phyloP scores from a whole-genome alignment of 1,140 invertebrate genomes.

The Sitophilus oryzae region DNA sequence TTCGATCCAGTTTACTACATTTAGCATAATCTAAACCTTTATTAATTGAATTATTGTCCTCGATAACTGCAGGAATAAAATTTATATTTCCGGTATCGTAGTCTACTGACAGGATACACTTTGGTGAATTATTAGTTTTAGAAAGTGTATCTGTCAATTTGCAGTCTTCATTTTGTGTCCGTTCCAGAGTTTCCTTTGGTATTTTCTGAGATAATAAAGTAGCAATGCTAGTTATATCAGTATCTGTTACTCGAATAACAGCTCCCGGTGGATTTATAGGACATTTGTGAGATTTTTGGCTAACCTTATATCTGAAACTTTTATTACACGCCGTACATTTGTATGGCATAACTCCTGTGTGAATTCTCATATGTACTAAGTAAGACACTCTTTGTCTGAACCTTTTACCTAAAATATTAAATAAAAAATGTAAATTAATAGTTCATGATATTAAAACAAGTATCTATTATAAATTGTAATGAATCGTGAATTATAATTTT shows the following conservation, averaged over 20 bases:
- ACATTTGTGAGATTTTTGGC: constrained; percentile 76
- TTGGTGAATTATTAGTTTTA: constrained; percentile 19
- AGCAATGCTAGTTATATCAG: constrained; percentile 14
- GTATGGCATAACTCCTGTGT: constrained; percentile 77
- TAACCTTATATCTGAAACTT: constrained; percentile 80
- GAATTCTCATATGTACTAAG: constrained; percentile 76
- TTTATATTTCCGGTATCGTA: constrained; percentile 31
- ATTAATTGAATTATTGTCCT: neutral
- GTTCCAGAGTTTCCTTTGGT: neutral
- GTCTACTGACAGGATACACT: constrained; percentile 31
- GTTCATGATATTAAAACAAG: too few relatives aligned
- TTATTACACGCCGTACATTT: constrained; percentile 75
- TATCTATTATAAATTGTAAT: too few relatives aligned
- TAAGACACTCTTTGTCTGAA: constrained; percentile 82
- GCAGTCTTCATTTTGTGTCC: constrained; percentile 1
- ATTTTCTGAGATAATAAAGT: too few relatives aligned
- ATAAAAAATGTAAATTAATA: too few relatives aligned
- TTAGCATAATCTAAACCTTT: too few relatives aligned
- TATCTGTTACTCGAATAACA: constrained; percentile 37
- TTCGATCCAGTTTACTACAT: too few relatives aligned
- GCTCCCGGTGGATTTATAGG: constrained; percentile 52
- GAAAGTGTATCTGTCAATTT: neutral
- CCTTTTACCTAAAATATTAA: constrained; percentile 68
- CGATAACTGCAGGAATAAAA: constrained; percentile 14
- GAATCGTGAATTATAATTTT: too few relatives aligned